A percentile compares a stretch with the other conserved stretches of the same genome.
phyloP scores from a whole-genome alignment of 2,888 invertebrate genomes.

The Orthonychiurus folsomi region DNA sequence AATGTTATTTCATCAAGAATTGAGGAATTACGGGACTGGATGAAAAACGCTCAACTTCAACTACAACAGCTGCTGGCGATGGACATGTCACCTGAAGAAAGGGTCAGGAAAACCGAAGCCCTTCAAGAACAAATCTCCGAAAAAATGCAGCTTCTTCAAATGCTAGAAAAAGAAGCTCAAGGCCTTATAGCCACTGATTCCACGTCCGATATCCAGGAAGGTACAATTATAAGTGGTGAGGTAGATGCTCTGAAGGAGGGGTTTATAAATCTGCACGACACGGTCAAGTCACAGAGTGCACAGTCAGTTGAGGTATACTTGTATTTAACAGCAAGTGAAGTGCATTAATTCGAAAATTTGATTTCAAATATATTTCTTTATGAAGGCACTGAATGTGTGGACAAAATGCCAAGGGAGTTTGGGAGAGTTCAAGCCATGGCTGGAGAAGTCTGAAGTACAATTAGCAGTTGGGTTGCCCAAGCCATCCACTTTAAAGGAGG shows the following conservation, averaged over 20 bases:
- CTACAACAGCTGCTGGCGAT: slow-evolving; percentile 66
- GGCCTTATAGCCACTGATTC: slow-evolving; percentile 48
- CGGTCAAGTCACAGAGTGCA: slow-evolving; percentile 58
- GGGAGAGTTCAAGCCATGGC: slow-evolving; percentile 74
- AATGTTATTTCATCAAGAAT: slow-evolving; percentile 66
- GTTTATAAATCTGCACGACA: slow-evolving; percentile 64
- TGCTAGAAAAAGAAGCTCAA: slow-evolving; percentile 65
- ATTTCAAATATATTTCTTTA: neutral
- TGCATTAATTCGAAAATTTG: neutral
- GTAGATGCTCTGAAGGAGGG: slow-evolving; percentile 65
- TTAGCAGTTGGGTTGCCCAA: slow-evolving; percentile 61
- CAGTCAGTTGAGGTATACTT: neutral
- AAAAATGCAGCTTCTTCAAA: slow-evolving; percentile 62
- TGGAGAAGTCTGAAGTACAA: slow-evolving; percentile 77
- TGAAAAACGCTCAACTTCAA: slow-evolving; percentile 64
- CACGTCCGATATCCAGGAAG: slow-evolving; percentile 55
- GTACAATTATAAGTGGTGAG: slow-evolving; percentile 53
- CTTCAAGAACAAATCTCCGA: slow-evolving; percentile 67
- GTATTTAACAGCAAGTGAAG: no score
- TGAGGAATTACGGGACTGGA: slow-evolving; percentile 69
- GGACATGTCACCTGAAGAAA: slow-evolving; percentile 72
- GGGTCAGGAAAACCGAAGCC: slow-evolving; percentile 63
- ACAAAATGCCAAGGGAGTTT: slow-evolving; percentile 44
- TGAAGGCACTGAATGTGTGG: slow-evolving; percentile 33
- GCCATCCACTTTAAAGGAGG: slow-evolving; percentile 69